Evolutionary conservation across 2,113 vertebrate genomes (phyloP), one percentile per base, ranked within the genome.

Genomic region (Oryzias celebensis): DNA sequence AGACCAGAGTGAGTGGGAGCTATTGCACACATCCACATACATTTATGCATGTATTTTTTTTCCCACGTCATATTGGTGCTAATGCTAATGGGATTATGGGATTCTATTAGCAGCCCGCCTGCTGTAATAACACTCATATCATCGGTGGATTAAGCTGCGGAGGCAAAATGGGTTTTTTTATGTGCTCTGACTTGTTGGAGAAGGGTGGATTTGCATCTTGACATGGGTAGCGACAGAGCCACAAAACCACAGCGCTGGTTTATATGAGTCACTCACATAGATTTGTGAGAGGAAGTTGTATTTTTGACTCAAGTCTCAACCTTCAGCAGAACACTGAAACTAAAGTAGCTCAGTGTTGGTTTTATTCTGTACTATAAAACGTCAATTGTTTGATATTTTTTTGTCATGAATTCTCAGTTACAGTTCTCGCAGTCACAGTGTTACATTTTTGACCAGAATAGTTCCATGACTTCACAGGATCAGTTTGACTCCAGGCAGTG

Each of bases 1-100:
- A 3, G 96, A 99, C 75, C 97, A 98, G 83, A 94, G 96, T 99
- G 83, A 94, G 95, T 3, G 4, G 3, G 10, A 14, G 26, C 26
- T 20, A 36, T 10, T 10, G 12, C 24, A 10, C 23, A 28, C 17
- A 59, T 13, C 14, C 6, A 26, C 7, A 7, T 26, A 16, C 26
- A 36, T 18, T 4, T 54, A 31, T 16, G 6, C 13, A 18, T 22
- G 15, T 10, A 14, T 7, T 3, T 4, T 3, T 4, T 61, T 68
- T 15, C 20, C 68, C 41, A 45, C 42, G 7, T 51, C 28, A 28
- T 46, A 16, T 46, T 48, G 41, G 62, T 76, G 53, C 22, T 62
- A 51, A 77, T 58, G 59, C 56, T 83, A 86, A 87, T 83, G 63
- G 75, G 83, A 89, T 88, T 90, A 90, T 65, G 63, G 73, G 83